These are phyloP conservation scores for Propithecus deckenii DNA, from an alignment of 2,797 vertebrate genomes.

Conservation along the genomic window DNA sequence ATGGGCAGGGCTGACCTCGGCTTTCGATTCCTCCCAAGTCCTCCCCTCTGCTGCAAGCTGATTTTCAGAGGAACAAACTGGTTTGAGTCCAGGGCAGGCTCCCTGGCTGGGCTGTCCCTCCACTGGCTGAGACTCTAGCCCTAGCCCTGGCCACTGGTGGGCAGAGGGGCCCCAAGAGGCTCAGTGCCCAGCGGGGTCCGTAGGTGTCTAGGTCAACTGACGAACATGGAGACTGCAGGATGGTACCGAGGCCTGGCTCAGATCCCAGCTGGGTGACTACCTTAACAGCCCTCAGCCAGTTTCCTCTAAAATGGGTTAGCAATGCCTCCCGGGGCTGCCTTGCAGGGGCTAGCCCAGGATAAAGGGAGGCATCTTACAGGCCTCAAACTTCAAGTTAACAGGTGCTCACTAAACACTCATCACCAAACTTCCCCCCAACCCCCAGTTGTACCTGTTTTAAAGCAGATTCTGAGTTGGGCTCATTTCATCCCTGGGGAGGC, in stretches of 20 bases:
- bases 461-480: background rate
- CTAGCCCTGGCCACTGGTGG: too few species aligned
- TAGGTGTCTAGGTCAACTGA: background rate
- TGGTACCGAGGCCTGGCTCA: background rate
- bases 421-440: accelerated
- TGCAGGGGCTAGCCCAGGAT: too few species aligned
- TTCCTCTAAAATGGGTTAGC: background rate
- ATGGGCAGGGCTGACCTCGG: background rate
- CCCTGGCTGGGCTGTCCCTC: background rate
- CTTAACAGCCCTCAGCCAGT: background rate
- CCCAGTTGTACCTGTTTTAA: background rate
- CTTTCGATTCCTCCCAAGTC: background rate
- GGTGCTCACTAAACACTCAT: background rate
- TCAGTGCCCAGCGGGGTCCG: background rate
- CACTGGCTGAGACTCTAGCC: background rate
- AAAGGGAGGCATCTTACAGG: background rate
- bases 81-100: background rate
- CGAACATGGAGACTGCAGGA: background rate
- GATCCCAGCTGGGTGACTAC: background rate
- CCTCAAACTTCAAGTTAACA: background rate
- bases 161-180: background rate
- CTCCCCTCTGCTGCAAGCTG: background rate
- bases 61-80: background rate
- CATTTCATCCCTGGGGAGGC: background rate
- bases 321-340: background rate